Conservation (phyloP, 2,888 invertebrate species). For the Pachydiplax longipennis region DNA sequence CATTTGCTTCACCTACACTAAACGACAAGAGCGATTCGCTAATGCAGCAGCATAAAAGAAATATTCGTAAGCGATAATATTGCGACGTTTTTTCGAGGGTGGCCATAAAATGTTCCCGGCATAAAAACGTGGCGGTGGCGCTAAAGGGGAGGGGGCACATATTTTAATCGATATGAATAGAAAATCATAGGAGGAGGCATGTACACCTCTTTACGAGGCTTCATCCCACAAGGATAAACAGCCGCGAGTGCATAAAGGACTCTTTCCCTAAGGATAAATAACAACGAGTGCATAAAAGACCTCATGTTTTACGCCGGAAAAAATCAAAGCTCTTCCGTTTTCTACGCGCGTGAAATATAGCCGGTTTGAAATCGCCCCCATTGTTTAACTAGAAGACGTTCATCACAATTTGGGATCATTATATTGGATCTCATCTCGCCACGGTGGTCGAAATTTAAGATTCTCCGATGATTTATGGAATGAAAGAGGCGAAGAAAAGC, state of each 20-base stretch:
- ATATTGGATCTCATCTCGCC: background rate
- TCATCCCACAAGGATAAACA: background rate
- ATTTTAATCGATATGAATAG: constrained; percentile 36
- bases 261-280: background rate
- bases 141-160: background rate
- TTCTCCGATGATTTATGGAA: background rate
- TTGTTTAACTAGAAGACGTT: background rate
- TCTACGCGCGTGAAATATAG: background rate
- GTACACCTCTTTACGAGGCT: background rate
- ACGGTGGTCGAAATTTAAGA: background rate
- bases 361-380: background rate
- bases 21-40: constrained; percentile 17
- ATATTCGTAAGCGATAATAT: constrained; percentile 44
- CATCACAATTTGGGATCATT: background rate
- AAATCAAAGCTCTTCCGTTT: background rate
- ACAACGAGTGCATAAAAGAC: background rate
- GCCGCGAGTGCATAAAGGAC: background rate
- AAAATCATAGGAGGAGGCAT: constrained; percentile 4
- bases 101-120: constrained; percentile 17
- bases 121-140: constrained; percentile 37
- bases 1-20: constrained; percentile 3
- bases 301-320: background rate
- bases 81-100: constrained; percentile 13
- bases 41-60: constrained; percentile 33
- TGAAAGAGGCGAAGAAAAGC: background rate